A percentile compares a stretch with the other conserved stretches of the same genome.
These are phyloP conservation scores for Aphodius sticticus DNA, from an alignment of 2,888 invertebrate genomes.

Conservation along the genomic window DNA sequence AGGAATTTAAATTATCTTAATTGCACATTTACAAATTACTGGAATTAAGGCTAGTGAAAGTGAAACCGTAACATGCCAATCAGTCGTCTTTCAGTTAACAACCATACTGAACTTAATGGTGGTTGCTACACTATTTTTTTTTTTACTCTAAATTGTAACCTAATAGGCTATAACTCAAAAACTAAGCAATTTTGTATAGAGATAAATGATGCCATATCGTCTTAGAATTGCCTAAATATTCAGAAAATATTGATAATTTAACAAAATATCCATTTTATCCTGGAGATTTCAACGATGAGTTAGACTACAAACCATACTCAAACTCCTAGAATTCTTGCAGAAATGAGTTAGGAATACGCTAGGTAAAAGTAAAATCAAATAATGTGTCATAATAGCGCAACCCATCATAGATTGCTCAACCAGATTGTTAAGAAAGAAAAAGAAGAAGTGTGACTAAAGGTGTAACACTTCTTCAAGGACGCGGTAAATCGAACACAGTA, in stretches of 20 bases:
- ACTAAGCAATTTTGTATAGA: no score
- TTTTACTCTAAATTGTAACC: no score
- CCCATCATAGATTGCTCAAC: slow-evolving; percentile 5
- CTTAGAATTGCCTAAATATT: no score
- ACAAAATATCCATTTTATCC: no score
- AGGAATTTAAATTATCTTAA: background rate
- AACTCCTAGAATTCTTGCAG: background rate
- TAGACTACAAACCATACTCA: no score
- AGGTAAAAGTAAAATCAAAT: background rate
- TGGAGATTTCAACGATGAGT: no score
- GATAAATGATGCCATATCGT: no score
- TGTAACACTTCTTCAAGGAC: slow-evolving; percentile 19
- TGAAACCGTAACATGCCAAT: background rate
- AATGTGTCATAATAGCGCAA: background rate
- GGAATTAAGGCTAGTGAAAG: background rate
- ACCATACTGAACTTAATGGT: no score
- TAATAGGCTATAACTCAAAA: no score
- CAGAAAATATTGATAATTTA: no score
- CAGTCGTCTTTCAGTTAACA: background rate
- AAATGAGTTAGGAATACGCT: background rate
- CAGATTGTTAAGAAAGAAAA: background rate
- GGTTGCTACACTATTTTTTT: no score
- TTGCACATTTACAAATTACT: background rate
- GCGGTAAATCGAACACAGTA: slow-evolving; percentile 9
- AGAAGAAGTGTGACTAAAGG: slow-evolving; percentile 12